A percentile compares a stretch with the other conserved stretches of the same genome.
Conservation (phyloP, 2,888 invertebrate genomes). For the Athrips mouffetella region DNA sequence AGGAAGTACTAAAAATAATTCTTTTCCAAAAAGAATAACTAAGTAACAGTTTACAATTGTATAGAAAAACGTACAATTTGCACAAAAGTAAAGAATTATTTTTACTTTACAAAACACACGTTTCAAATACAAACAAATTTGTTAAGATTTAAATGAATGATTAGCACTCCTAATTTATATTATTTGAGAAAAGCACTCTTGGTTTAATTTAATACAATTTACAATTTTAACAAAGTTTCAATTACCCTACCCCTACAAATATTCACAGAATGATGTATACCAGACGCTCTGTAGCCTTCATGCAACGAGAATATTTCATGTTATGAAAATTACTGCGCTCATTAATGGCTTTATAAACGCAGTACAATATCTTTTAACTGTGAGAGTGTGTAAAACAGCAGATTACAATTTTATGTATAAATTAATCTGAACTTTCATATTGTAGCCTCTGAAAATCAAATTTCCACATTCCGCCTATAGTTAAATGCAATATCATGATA, state of each 20-base stretch:
- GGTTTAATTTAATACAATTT: slow-evolving; percentile 35
- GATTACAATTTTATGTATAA: slow-evolving; percentile 9
- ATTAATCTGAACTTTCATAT: slow-evolving; percentile 33
- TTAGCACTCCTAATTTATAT: slow-evolving; percentile 47
- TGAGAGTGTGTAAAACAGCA: not conserved
- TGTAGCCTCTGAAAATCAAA: slow-evolving; percentile 60
- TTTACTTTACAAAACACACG: slow-evolving; percentile 41
- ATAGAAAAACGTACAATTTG: slow-evolving; percentile 50
- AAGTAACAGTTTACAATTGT: slow-evolving; percentile 42
- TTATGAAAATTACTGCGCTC: no score
- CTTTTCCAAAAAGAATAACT: slow-evolving; percentile 76
- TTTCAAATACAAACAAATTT: slow-evolving; percentile 36
- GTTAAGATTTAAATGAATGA: slow-evolving; percentile 26
- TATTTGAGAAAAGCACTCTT: slow-evolving; percentile 68
- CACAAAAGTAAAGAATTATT: slow-evolving; percentile 44
- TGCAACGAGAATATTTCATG: no score
- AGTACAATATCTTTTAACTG: not conserved
- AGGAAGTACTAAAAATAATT: slow-evolving; percentile 64
- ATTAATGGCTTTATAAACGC: no score
- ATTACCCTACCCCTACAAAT: no score
- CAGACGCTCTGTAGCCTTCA: no score
- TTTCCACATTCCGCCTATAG: slow-evolving; percentile 55
- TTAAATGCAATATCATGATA: slow-evolving; percentile 61
- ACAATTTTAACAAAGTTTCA: slow-evolving; percentile 14
- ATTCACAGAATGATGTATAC: no score